Percentiles rank a stretch among this genome's conserved stretches.
phyloP scores from a whole-genome alignment of 2,113 vertebrate genomes.

The Ailurus styani region DNA sequence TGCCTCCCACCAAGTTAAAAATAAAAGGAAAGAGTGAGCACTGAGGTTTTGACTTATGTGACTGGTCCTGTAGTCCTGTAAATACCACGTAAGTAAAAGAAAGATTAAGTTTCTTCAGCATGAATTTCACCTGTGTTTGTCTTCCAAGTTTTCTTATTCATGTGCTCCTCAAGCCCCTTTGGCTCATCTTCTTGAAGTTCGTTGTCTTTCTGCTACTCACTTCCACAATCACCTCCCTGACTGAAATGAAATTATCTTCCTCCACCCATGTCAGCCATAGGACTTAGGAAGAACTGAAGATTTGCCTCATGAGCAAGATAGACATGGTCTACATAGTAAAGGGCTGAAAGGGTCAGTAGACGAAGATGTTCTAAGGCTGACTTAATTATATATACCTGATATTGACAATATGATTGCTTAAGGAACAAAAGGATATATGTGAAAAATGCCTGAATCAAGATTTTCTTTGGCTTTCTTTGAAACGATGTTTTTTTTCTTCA shows the following conservation, averaged over 20 bases:
- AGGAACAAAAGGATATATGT: background rate
- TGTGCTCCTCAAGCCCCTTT: accelerated
- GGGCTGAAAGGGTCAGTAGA: background rate
- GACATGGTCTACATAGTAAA: background rate
- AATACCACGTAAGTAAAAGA: background rate
- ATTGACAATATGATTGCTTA: background rate
- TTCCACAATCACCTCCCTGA: background rate
- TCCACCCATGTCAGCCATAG: background rate
- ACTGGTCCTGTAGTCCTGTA: background rate
- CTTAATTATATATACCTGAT: background rate
- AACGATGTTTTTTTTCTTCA: background rate
- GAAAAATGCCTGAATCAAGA: background rate
- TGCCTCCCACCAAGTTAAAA: background rate
- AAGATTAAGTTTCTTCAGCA: background rate
- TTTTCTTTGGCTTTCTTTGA: background rate
- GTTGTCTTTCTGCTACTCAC: background rate
- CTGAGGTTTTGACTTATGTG: background rate
- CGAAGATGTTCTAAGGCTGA: background rate
- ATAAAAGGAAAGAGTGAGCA: background rate
- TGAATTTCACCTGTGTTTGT: background rate
- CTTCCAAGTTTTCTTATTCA: background rate
- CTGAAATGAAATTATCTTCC: background rate
- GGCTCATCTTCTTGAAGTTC: background rate
- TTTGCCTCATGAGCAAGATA: background rate
- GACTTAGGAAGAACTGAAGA: background rate